phyloP scores from a whole-genome alignment of 2,888 invertebrate species.

The Xestobium rufovillosum region DNA sequence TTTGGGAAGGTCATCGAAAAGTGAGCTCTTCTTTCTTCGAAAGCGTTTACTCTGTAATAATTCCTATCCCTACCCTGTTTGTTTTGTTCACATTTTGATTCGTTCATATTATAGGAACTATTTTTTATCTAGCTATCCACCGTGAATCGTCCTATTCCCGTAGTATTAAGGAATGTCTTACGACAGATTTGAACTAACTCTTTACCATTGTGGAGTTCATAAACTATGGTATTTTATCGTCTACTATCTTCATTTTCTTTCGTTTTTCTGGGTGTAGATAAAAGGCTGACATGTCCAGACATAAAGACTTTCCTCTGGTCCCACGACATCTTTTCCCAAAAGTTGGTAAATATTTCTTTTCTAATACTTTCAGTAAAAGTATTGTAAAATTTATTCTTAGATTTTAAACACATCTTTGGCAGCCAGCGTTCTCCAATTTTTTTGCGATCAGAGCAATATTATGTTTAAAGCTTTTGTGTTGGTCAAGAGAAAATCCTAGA shows the following conservation, averaged over 20 bases:
- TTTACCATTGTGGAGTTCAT: slow-evolving; percentile 9
- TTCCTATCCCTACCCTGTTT: too few relatives aligned
- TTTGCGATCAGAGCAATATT: too few relatives aligned
- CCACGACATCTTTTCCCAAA: background rate
- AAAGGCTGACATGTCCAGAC: slow-evolving; percentile 4
- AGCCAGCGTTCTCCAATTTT: too few relatives aligned
- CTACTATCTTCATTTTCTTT: slow-evolving; percentile 4
- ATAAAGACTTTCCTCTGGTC: slow-evolving; percentile 7
- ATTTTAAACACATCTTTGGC: too few relatives aligned
- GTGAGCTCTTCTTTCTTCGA: slow-evolving; percentile 9
- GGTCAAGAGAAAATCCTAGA: too few relatives aligned
- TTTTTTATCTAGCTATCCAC: background rate
- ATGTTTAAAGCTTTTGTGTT: too few relatives aligned
- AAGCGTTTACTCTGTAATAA: slow-evolving; percentile 3
- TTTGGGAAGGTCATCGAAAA: slow-evolving; percentile 23
- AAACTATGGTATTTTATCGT: slow-evolving; percentile 9
- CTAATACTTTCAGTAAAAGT: too few relatives aligned
- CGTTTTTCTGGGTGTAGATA: slow-evolving; percentile 9
- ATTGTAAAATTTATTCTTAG: too few relatives aligned
- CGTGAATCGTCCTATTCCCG: slow-evolving; percentile 7
- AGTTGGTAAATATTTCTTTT: too few relatives aligned
- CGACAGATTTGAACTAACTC: slow-evolving; percentile 8
- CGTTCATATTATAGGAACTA: slow-evolving; percentile 1
- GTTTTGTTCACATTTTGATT: slow-evolving; percentile 1
- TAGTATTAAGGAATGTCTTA: slow-evolving; percentile 10